Base-by-base conservation (phyloP, 2,888 invertebrate genomes). In the Micoletzkya japonica region DNA sequence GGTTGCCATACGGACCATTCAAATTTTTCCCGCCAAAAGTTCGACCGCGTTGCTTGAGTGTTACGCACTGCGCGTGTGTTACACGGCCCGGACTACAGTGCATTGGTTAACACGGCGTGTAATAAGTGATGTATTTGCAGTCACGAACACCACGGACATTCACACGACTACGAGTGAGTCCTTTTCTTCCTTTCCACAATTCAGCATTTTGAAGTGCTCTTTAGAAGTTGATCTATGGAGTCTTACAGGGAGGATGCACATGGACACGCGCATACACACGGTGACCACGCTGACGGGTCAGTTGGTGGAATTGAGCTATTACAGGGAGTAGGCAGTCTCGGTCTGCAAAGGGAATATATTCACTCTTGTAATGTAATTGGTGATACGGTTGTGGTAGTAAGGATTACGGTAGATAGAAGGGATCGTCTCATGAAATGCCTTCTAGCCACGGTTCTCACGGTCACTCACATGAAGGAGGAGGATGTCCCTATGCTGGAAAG, bases 391-490 rank as follows among this genome's bases (percentile, higher is more conserved):
- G 20, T 44, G n/a, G 24, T 52, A 52, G 14, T 24, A 52, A n/a
- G 24, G 6, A 52, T 52, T 39, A 6, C 14, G 7, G n/a, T n/a
- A 52, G 14, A 24, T 6, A 52, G 14, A 17, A n/a, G 6, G 14
- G 6, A n/a, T 14, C 14, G n/a, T 52, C 7, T 52, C 14, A 14
- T 52, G 39, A 39, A 14, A 17, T 44, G 6, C n/a, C n/a, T 64
- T 52, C 7, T 28, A 64, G 64, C 20, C 76, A 75, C 32, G 77
- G 68, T 10, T 57, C 60, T 54, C 77, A 79, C 37, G 77, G 74
- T 37, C 80, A 81, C 70, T 71, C 75, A 0, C 77, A 77, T 49
- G 75, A 67, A n/a, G 73, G 64, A 14, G 77, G 76, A n/a, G 72
- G 66, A 30, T 76, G 74, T 68, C 74, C 76, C 6, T 73, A 76